Evolutionary conservation across 2,113 vertebrate genomes (phyloP).

Genomic region (Pimephales promelas): DNA sequence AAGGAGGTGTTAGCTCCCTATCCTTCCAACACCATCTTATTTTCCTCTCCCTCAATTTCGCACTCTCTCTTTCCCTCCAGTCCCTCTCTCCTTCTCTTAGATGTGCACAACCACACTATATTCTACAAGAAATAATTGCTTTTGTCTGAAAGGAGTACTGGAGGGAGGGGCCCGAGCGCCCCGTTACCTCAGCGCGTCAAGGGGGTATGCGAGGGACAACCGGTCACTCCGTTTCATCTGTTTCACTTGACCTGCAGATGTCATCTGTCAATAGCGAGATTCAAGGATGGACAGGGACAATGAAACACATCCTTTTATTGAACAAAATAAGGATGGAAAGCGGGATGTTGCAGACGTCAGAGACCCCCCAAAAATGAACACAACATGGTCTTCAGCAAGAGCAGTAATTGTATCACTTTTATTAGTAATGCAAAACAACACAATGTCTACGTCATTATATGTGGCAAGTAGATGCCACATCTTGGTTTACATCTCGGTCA

Average conservation of each 20-base stretch:
- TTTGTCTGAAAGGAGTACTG: conserved; percentile 79
- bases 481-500: background rate
- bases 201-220: conserved; percentile 79
- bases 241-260: conserved; percentile 67
- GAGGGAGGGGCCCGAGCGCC: conserved; percentile 68
- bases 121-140: conserved; percentile 85
- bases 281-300: conserved; percentile 59
- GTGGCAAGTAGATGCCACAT: background rate
- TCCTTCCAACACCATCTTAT: conserved; percentile 78
- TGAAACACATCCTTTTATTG: conserved; percentile 4
- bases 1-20: conserved; percentile 69
- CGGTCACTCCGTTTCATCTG: conserved; percentile 65
- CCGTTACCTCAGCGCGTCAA: conserved; percentile 62
- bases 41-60: conserved; percentile 81
- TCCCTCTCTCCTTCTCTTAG: conserved; percentile 62
- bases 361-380: background rate
- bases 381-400: background rate
- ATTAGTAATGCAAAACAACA: background rate
- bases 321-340: background rate
- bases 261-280: conserved; percentile 66
- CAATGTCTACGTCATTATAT: background rate
- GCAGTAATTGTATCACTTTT: background rate
- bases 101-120: conserved; percentile 72
- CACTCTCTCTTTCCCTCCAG: conserved; percentile 70
- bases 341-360: background rate